Base-by-base conservation (phyloP, 2,113 vertebrate species). In the Salminus brasiliensis region DNA sequence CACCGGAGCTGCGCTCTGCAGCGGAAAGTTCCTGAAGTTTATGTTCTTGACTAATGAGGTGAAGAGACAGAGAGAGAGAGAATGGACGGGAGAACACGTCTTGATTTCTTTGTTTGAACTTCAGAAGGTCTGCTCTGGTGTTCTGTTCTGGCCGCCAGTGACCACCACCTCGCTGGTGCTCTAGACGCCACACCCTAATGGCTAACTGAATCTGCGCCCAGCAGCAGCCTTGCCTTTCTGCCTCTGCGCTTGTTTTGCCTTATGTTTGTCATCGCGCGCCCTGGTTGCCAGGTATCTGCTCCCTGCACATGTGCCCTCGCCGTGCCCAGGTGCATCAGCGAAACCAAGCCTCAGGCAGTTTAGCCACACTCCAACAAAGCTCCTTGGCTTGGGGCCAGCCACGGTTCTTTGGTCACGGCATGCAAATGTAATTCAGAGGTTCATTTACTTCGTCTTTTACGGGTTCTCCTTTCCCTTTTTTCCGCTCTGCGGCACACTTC, bases 181-280 rank as follows among this genome's bases (percentile, higher is more conserved):
- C 83, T 81, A 80, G 81, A 87, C 84, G 84, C 52, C 76, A 72
- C 71, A 47, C 36, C 49, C 84, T 86, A 87, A 84, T 79, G 78
- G 60, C 74, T 80, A 85, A 80, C 81, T 85, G 81, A 85, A 76
- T 88, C 86, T 80, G 86, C 87, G 81, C 82, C 82, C 74, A 84
- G 83, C 72, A 62, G 86, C 84, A 65, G 86, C 84, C 55, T 91
- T 84, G 79, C 87, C 88, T 91, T 88, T 88, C 86, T 60, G 81
- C 86, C 85, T 90, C 87, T 83, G 69, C 84, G 27, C 27, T 81
- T 21, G 47, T 76, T n/a, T 82, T 76, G 76, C 52, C 81, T 88
- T 49, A 3, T 85, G 84, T 90, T 91, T 91, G 88, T 91, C 86
- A 88, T 89, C 82, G 65, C 76, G 4, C 81, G 81, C 81, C 39